phyloP scores from a whole-genome alignment of 2,797 vertebrate species.

The Rhodeus uyekii region DNA sequence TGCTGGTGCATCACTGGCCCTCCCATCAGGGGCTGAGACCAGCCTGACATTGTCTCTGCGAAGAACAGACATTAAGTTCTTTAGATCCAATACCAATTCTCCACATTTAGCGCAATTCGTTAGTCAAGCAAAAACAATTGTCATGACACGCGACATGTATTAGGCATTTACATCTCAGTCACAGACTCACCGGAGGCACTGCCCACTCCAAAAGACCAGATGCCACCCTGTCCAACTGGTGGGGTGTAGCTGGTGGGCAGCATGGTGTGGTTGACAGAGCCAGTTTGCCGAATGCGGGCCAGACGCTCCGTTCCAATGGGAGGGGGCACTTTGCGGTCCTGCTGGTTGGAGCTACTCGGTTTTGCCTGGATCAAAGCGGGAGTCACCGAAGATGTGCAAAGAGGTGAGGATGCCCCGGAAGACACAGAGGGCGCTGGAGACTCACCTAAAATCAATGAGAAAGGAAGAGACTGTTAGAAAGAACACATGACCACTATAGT shows the following conservation, averaged over 20 bases:
- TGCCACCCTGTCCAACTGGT: constrained; percentile 95
- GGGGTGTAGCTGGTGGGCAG: constrained; percentile 93
- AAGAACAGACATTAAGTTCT: not conserved
- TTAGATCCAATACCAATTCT: not conserved
- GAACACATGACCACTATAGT: not conserved
- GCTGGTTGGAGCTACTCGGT: constrained; percentile 79
- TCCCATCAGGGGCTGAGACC: constrained; percentile 96
- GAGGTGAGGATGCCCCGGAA: constrained; percentile 90
- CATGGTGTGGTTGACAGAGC: constrained; percentile 88
- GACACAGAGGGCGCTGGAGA: constrained; percentile 92
- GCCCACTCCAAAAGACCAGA: constrained; percentile 98
- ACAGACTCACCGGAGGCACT: constrained; percentile 85
- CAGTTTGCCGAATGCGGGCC: constrained; percentile 94
- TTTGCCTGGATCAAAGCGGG: constrained; percentile 88
- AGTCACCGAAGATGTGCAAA: constrained; percentile 87
- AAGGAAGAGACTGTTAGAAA: not conserved
- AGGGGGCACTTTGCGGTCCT: constrained; percentile 94
- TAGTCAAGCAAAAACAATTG: not conserved
- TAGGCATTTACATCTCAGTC: not conserved
- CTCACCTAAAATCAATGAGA: constrained; percentile 81
- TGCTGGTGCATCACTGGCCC: constrained; percentile 94
- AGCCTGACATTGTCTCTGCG: constrained; percentile 94
- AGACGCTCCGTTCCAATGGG: constrained; percentile 96
- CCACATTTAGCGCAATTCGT: not conserved
- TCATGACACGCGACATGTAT: too few relatives aligned